phyloP scores from a whole-genome alignment of 37 sponge, comb jelly and placozoan genomes.

The Petrosia ficiformis region DNA sequence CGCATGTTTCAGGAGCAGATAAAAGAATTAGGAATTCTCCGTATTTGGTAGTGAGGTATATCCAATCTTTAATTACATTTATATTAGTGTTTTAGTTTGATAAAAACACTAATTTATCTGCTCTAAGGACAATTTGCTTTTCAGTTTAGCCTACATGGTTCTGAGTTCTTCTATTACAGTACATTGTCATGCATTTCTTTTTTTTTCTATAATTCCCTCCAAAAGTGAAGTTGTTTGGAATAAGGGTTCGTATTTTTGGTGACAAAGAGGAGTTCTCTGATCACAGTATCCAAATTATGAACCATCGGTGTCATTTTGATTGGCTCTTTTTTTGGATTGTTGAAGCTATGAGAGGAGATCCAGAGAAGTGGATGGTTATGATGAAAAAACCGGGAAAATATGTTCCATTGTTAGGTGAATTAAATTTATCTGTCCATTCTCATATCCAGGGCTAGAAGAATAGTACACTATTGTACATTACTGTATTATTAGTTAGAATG shows the following conservation, averaged over 20 bases:
- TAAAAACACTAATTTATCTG: too few relatives aligned
- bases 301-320: constrained; percentile 80
- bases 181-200: too few relatives aligned
- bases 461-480: constrained; percentile 52
- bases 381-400: constrained; percentile 39
- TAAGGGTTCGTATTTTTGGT: constrained; percentile 54
- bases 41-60: too few relatives aligned
- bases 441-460: constrained; percentile 23
- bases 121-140: too few relatives aligned
- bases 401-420: constrained; percentile 63
- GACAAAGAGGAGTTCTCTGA: constrained; percentile 31
- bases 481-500: constrained; percentile 54
- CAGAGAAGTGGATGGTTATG: constrained; percentile 56
- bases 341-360: constrained; percentile 49
- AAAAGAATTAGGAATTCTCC: too few relatives aligned
- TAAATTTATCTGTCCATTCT: constrained; percentile 32
- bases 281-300: constrained; percentile 66
- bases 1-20: too few relatives aligned
- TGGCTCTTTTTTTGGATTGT: constrained; percentile 82
- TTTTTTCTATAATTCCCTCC: not conserved
- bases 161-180: not conserved
- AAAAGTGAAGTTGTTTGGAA: constrained; percentile 53
- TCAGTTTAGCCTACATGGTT: not conserved
- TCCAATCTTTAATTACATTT: too few relatives aligned
- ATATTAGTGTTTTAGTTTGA: too few relatives aligned